Evolutionary conservation across 2,888 invertebrate genomes (phyloP).

Genomic region (Xestia rhomboidea): DNA sequence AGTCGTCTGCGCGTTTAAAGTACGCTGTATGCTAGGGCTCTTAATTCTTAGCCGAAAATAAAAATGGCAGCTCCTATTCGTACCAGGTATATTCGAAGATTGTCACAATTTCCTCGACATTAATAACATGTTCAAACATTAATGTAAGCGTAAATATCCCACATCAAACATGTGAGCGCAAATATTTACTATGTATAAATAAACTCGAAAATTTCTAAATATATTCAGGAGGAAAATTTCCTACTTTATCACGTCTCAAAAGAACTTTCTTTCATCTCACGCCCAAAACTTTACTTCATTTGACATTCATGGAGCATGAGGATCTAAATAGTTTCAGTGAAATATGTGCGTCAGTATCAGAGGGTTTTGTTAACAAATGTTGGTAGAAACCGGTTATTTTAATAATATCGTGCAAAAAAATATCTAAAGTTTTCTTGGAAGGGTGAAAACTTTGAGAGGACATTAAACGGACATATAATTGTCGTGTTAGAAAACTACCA

Average conservation of each 20-base stretch:
- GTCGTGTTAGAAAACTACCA: background rate
- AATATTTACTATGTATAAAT: constrained; percentile 60
- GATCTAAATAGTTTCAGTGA: constrained; percentile 76
- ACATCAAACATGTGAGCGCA: constrained; percentile 46
- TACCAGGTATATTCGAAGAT: background rate
- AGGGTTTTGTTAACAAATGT: constrained; percentile 57
- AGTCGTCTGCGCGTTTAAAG: no score
- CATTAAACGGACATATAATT: background rate
- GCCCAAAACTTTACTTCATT: constrained; percentile 77
- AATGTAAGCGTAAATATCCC: constrained; percentile 13
- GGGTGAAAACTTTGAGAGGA: background rate
- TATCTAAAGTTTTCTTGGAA: background rate
- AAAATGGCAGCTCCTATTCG: background rate
- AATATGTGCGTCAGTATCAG: constrained; percentile 67
- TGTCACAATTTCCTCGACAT: background rate
- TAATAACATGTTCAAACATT: constrained; percentile 8
- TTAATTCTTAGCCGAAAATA: no score
- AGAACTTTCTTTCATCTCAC: constrained; percentile 75
- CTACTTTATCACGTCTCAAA: constrained; percentile 74
- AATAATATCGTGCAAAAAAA: constrained; percentile 21
- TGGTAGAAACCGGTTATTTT: constrained; percentile 31
- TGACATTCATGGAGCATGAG: constrained; percentile 78
- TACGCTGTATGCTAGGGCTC: no score
- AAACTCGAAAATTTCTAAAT: constrained; percentile 63
- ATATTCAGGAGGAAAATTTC: constrained; percentile 69